Percentiles rank a stretch among this genome's conserved stretches.
These are phyloP conservation scores for Ataeniobius toweri DNA, from an alignment of 2,797 vertebrate species.

Conservation along the genomic window DNA sequence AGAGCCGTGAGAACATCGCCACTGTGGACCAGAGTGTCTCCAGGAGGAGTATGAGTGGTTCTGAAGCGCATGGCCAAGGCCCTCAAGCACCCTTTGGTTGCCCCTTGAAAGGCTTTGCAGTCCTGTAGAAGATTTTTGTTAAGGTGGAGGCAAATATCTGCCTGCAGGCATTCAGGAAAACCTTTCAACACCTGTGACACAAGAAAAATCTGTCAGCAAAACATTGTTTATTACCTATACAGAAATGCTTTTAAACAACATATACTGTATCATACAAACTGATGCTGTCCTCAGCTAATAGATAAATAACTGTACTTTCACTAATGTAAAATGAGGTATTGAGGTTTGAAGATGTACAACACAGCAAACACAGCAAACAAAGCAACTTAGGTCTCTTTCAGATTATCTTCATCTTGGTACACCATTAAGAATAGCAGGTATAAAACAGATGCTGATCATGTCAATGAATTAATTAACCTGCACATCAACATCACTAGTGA, in stretches of 20 bases:
- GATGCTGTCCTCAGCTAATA: conserved; percentile 39
- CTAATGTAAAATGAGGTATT: conserved; percentile 20
- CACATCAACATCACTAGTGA: no score
- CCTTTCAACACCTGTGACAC: conserved; percentile 92
- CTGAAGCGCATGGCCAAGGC: conserved; percentile 98
- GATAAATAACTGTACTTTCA: conserved; percentile 24
- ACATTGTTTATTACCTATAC: conserved; percentile 16
- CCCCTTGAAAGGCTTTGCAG: conserved; percentile 95
- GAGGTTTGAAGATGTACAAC: conserved; percentile 14
- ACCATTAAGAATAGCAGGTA: no score
- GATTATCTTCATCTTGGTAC: background rate
- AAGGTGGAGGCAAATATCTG: conserved; percentile 98
- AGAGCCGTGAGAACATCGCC: conserved; percentile 96
- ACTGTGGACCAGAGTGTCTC: conserved; percentile 94
- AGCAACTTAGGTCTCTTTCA: background rate
- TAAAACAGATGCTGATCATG: no score
- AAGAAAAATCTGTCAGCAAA: conserved; percentile 44
- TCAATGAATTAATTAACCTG: no score
- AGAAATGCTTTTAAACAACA: conserved; percentile 28
- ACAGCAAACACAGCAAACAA: background rate
- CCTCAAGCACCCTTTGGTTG: conserved; percentile 96
- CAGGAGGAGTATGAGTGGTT: conserved; percentile 95
- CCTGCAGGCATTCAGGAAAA: conserved; percentile 98
- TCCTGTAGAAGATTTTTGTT: conserved; percentile 91
- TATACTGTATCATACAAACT: conserved; percentile 46